Evolutionary conservation across 2,113 vertebrate genomes (phyloP).

Genomic region (Amblyopsis rosae): DNA sequence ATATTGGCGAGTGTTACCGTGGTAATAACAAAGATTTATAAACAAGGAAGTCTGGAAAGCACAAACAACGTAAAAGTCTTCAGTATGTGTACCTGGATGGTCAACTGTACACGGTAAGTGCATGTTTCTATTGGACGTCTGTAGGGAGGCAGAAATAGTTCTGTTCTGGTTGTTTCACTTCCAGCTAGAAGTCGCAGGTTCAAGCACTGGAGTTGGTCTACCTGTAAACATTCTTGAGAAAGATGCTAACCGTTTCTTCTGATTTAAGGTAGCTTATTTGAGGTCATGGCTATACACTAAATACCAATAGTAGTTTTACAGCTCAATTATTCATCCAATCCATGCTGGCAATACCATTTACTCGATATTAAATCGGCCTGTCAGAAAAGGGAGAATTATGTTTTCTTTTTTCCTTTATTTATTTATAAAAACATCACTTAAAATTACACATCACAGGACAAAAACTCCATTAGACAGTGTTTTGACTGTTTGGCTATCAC

Average conservation of each 20-base stretch:
- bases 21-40: too few species aligned
- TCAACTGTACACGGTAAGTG: not conserved
- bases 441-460: not conserved
- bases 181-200: too few species aligned
- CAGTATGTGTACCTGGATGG: too few species aligned
- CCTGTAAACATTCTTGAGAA: too few species aligned
- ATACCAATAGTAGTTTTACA: not conserved
- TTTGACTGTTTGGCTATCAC: not conserved
- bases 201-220: too few species aligned
- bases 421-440: not conserved
- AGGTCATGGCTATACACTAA: not conserved
- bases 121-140: not conserved
- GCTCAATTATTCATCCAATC: not conserved
- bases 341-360: not conserved
- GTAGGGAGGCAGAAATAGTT: too few species aligned
- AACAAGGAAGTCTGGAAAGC: too few species aligned
- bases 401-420: not conserved
- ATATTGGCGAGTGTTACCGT: too few species aligned
- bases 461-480: not conserved
- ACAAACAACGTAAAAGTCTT: not conserved
- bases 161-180: too few species aligned
- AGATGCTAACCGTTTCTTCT: too few species aligned
- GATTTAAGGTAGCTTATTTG: slow-evolving; percentile 1
- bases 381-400: not conserved
- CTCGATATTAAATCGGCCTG: slow-evolving; percentile 1